Evolutionary conservation across 2,797 vertebrate genomes (phyloP), one percentile per base, ranked within the genome.

Genomic region (Neosalanx taihuensis): DNA sequence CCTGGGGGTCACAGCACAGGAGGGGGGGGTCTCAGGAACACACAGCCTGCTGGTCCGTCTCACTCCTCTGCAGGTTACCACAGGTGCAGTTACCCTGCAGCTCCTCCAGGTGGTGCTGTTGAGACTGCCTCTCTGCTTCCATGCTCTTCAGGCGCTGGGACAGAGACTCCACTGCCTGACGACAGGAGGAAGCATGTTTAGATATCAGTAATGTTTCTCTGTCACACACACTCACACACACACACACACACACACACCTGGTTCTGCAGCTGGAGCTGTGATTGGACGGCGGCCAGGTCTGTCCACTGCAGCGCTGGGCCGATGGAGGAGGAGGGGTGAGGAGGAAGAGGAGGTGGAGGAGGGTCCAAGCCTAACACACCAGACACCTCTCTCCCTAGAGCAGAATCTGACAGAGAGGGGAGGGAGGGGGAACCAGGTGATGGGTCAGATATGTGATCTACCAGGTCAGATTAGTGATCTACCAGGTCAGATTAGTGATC

Each of bases 231-330:
- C n/a, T n/a, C n/a, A n/a, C n/a, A n/a, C n/a, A n/a, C n/a, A n/a
- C n/a, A n/a, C n/a, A n/a, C n/a, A n/a, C n/a, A n/a, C n/a, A 53
- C 26, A 76, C 76, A 75, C 72, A 93, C 94, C 93, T 92, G 89
- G 63, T 76, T 90, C 82, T 94, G 94, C 58, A 91, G 89, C 76
- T 90, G 91, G 56, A 96, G 86, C 62, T 96, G 92, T 26, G 90
- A 90, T 79, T 88, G 90, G 57, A 96, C 37, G 51, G 90, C 72
- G 53, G 88, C 81, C 37, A 93, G 56, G 75, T 95, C 92, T 46
- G 84, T 85, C 83, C 91, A 87, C 57, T 93, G 89, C 62, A 90
- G 78, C 20, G 69, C 69, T 13, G 83, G 23, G 59, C 80, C 35
- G 49, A 81, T 75, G 20, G 84, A 29, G 0, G 6, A 72, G 41